These are phyloP conservation scores for Oxycera nigricornis DNA, from an alignment of 2,888 invertebrate species.

Conservation along the genomic window DNA sequence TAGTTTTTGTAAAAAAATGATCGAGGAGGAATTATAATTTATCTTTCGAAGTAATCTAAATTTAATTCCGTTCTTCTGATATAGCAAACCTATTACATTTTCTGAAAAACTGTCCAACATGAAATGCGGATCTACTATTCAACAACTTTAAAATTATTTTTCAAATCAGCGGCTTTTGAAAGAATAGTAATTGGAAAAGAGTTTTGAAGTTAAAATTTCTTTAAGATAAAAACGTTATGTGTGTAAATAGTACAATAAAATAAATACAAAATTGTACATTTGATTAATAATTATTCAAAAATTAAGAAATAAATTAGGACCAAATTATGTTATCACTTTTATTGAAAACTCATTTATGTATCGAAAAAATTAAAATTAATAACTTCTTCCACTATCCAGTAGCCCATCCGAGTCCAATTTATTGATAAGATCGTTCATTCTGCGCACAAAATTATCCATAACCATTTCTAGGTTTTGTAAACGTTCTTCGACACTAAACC, in stretches of 20 bases:
- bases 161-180: no score
- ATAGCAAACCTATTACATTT: no score
- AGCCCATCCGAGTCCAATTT: slow-evolving; percentile 4
- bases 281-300: no score
- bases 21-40: background rate
- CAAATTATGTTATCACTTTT: background rate
- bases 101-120: no score
- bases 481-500: slow-evolving; percentile 8
- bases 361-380: background rate
- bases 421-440: background rate
- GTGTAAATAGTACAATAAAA: background rate
- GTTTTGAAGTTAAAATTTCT: background rate
- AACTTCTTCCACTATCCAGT: background rate
- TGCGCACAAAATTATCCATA: slow-evolving; percentile 18
- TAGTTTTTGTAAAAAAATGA: background rate
- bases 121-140: no score
- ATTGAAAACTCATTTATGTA: background rate
- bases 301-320: no score
- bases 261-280: background rate
- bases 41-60: background rate
- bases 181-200: no score
- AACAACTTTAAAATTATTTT: no score
- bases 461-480: slow-evolving; percentile 24
- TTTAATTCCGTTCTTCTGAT: no score
- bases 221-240: background rate